A percentile compares a stretch with the other conserved stretches of the same genome.
These are phyloP conservation scores for Octodonta nipae DNA, from an alignment of 2,888 invertebrate species.

Conservation along the genomic window DNA sequence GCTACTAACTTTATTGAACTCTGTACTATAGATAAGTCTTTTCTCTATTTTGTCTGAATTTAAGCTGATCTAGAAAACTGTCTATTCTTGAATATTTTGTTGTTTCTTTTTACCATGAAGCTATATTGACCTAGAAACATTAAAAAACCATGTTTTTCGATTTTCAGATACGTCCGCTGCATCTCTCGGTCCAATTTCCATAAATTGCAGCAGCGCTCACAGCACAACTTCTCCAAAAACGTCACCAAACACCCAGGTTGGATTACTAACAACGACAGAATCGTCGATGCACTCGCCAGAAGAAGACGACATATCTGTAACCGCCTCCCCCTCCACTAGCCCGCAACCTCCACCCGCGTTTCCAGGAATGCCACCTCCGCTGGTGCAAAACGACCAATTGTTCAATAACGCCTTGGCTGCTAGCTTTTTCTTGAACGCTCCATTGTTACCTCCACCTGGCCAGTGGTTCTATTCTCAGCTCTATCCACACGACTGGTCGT, in stretches of 20 bases:
- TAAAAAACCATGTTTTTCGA: slow-evolving; percentile 6
- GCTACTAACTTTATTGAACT: no score
- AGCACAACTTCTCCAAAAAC: slow-evolving; percentile 59
- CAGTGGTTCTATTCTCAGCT: slow-evolving; percentile 69
- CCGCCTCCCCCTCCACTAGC: slow-evolving; percentile 47
- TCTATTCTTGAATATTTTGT: no score
- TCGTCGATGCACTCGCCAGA: slow-evolving; percentile 32
- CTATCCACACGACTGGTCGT: slow-evolving; percentile 57
- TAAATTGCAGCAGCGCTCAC: slow-evolving; percentile 41
- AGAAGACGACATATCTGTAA: slow-evolving; percentile 46
- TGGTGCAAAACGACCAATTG: slow-evolving; percentile 32
- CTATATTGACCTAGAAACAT: no score
- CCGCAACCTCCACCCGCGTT: slow-evolving; percentile 37
- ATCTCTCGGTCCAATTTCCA: slow-evolving; percentile 34
- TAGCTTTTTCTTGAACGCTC: slow-evolving; percentile 61
- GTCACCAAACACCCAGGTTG: slow-evolving; percentile 38
- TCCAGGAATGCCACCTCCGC: slow-evolving; percentile 30
- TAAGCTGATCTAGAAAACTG: no score
- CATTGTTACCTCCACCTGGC: slow-evolving; percentile 59
- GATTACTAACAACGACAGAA: slow-evolving; percentile 33
- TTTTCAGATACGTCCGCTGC: slow-evolving; percentile 32
- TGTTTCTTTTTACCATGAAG: no score
- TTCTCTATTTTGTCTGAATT: no score
- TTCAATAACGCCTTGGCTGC: slow-evolving; percentile 51
- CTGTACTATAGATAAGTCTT: no score